Percentiles rank a stretch among this genome's conserved stretches.
Evolutionary conservation across 2,113 vertebrate species (phyloP).

Genomic region (Zosterops japonicus): DNA sequence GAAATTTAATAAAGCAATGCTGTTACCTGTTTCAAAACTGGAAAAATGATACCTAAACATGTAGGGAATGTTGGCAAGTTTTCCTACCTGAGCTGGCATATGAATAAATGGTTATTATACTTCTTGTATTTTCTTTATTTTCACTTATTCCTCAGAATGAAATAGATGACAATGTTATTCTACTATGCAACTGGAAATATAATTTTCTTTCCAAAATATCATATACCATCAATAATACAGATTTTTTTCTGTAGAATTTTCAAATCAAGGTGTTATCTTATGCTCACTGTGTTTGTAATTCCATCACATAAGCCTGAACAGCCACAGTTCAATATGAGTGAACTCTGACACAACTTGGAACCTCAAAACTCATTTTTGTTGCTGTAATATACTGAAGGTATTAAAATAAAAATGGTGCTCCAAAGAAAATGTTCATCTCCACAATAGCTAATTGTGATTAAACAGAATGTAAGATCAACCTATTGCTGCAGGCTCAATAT

Average conservation of each 20-base stretch:
- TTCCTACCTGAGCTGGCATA: not conserved
- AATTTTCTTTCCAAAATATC: not conserved
- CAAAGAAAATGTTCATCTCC: not conserved
- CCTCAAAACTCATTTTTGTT: not conserved
- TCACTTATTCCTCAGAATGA: not conserved
- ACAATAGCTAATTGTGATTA: not conserved
- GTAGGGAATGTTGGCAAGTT: not conserved
- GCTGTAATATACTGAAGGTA: not conserved
- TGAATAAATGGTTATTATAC: not conserved
- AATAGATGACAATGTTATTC: not conserved
- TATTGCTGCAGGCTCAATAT: not conserved
- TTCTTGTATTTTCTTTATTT: not conserved
- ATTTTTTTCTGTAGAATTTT: not conserved
- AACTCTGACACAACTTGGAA: not conserved
- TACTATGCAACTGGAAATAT: not conserved
- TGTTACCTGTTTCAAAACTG: not conserved
- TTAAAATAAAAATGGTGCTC: not conserved
- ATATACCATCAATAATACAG: not conserved
- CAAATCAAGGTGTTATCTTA: not conserved
- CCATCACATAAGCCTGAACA: not conserved
- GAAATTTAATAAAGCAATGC: conserved; percentile 31
- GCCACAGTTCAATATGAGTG: not conserved
- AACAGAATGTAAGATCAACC: not conserved
- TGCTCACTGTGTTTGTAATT: not conserved
- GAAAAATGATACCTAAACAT: not conserved